Conservation (phyloP, 2,797 vertebrate genomes). For the Australoheros facetus region DNA sequence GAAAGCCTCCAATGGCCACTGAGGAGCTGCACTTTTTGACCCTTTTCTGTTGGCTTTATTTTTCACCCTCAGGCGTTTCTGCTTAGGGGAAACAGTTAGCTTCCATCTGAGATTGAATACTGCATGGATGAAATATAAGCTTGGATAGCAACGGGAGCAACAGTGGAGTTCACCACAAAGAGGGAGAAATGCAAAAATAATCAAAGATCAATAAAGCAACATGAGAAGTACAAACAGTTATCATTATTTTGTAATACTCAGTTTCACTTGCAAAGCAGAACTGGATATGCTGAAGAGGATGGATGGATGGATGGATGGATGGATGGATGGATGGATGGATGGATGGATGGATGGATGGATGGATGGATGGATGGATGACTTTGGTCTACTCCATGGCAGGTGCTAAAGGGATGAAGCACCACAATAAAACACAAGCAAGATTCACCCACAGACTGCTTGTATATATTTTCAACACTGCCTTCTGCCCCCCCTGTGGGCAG, state of each 20-base stretch:
- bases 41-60: not conserved
- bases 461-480: not conserved
- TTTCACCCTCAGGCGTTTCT: not conserved
- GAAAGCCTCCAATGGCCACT: not conserved
- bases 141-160: not conserved
- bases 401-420: not conserved
- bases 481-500: not conserved
- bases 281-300: not conserved
- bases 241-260: not conserved
- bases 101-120: not conserved
- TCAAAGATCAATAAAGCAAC: not conserved
- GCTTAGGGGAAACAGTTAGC: not conserved
- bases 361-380: not conserved
- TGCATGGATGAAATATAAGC: not conserved
- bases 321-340: no score
- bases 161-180: not conserved
- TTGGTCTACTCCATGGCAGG: not conserved
- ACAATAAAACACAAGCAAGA: conserved; percentile 1
- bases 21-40: not conserved
- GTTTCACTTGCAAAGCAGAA: not conserved
- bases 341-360: no score
- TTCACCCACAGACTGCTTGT: not conserved
- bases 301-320: no score
- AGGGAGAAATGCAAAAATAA: not conserved
- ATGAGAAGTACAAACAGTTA: not conserved